Evolutionary conservation across 2,888 invertebrate species (phyloP).

Genomic region (Aporophyla nigra): DNA sequence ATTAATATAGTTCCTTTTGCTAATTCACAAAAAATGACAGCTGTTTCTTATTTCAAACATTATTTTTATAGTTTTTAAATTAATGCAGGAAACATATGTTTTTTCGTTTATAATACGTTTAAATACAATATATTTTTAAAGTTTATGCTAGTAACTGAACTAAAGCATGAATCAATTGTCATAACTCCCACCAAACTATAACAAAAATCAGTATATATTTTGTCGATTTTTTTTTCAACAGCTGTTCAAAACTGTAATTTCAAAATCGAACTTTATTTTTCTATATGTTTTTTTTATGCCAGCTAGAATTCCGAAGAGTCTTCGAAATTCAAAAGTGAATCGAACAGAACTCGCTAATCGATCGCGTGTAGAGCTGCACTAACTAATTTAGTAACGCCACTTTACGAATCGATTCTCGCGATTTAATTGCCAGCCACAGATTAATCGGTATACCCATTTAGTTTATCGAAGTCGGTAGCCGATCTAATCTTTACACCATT

Average conservation of each 20-base stretch:
- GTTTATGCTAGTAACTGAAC: not conserved
- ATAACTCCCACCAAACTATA: not conserved
- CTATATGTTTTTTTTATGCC: not conserved
- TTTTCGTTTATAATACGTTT: constrained; percentile 18
- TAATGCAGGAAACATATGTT: constrained; percentile 50
- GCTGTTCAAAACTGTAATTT: too few relatives aligned
- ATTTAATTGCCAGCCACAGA: constrained; percentile 82
- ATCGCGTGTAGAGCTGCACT: constrained; percentile 64
- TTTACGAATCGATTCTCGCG: constrained; percentile 84
- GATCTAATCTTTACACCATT: constrained; percentile 75
- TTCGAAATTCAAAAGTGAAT: constrained; percentile 36
- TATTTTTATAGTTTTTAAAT: constrained; percentile 55
- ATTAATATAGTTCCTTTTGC: constrained; percentile 59
- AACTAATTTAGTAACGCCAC: constrained; percentile 82
- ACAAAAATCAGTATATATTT: not conserved
- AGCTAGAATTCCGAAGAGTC: constrained; percentile 10
- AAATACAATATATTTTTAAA: not conserved
- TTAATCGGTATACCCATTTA: constrained; percentile 76
- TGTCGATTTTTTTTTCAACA: not conserved
- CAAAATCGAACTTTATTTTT: not conserved
- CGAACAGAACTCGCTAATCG: constrained; percentile 41
- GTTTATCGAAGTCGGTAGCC: constrained; percentile 80
- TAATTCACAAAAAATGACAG: constrained; percentile 65
- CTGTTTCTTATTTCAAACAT: constrained; percentile 66
- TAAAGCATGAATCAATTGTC: not conserved